Base-by-base conservation (phyloP, 2,888 invertebrate genomes). In the Cheilosia vernalis region DNA sequence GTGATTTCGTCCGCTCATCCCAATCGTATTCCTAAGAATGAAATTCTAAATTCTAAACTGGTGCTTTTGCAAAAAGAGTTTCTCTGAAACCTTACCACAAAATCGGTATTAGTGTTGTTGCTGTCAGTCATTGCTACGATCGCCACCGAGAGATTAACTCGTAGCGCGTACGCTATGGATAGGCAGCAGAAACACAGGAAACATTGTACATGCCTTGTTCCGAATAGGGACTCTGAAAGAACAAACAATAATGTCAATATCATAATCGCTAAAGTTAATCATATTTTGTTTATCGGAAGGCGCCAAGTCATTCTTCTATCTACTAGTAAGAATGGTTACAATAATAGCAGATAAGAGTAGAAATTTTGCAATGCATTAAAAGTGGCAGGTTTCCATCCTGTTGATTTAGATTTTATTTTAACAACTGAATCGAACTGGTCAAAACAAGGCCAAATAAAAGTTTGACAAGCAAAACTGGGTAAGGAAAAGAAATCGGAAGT, bases 81-180 rank as follows among this genome's bases (percentile, higher is more conserved):
- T 19, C 21, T 58, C 33, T 13, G 6, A n/a, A 66, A 53, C 13
- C 83, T 90, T 90, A 94, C 93, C 87, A 91, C 89, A 84, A 92
- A 92, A 87, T 92, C 90, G 2, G 91, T 90, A 88, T 92, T 91
- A 17, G 90, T 91, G 1, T 92, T 89, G 3, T 90, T 89, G 0
- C 89, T 89, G 87, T 94, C 94, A 0, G 95, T 94, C 96, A 96
- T 96, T 27, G 96, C 96, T 2, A 96, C 94, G 69, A 96, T 93
- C 0, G 95, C 95, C 10, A 96, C 95, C 0, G 95, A 95, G 89
- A 96, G 93, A 88, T 95, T 95, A 51, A 95, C 94, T 61, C 96
- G 92, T 88, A 95, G 93, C 4, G 94, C 94, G 88, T 95, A 95
- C 58, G 94, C 94, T 40, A 95, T 93, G 0, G 94, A 91, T 87